These are phyloP conservation scores for Pseudochirops corinnae DNA, from an alignment of 2,797 vertebrate species.

Conservation along the genomic window DNA sequence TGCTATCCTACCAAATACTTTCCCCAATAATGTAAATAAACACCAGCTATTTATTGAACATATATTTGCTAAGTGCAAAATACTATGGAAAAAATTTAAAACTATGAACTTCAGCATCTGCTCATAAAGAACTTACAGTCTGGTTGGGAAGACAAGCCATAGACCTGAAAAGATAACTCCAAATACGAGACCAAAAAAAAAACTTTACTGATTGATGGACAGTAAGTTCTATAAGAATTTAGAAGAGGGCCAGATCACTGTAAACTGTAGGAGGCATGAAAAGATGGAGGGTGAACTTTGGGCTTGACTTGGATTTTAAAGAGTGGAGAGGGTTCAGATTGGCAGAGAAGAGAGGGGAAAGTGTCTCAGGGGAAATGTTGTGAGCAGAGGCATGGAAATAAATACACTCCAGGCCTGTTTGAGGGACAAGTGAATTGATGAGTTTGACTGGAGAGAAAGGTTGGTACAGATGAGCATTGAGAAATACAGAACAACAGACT, in stretches of 20 bases:
- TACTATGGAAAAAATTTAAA: background rate
- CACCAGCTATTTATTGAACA: background rate
- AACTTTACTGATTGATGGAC: background rate
- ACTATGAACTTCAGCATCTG: background rate
- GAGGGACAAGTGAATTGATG: background rate
- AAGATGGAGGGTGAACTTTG: background rate
- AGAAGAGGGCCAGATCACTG: background rate
- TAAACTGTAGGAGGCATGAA: background rate
- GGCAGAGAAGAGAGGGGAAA: background rate
- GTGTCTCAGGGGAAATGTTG: background rate
- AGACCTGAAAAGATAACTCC: background rate
- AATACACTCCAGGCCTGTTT: background rate
- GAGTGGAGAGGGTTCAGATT: background rate
- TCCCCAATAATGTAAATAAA: background rate
- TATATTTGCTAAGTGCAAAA: background rate
- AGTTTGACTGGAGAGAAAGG: background rate
- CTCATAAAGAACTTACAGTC: background rate
- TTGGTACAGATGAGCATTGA: background rate
- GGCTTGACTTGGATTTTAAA: background rate
- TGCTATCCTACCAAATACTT: background rate
- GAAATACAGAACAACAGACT: background rate
- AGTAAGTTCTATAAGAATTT: background rate
- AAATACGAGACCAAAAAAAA: background rate
- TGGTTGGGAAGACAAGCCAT: background rate
- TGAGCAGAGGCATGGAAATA: slow-evolving; percentile 10